A percentile compares a stretch with the other conserved stretches of the same genome.
These are phyloP conservation scores for Cygnus atratus DNA, from an alignment of 2,113 vertebrate species.

Conservation along the genomic window DNA sequence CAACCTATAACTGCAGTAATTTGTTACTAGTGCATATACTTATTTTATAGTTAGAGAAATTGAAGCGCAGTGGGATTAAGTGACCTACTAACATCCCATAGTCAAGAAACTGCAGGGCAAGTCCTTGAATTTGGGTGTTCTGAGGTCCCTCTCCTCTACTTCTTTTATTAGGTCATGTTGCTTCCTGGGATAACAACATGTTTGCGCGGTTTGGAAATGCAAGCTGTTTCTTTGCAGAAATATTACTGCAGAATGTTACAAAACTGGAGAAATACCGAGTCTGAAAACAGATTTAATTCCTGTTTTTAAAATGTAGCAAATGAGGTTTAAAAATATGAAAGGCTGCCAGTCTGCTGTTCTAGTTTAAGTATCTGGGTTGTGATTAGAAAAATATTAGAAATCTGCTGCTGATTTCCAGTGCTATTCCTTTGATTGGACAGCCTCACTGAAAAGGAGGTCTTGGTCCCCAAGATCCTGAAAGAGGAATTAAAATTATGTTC, in stretches of 20 bases:
- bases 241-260: constrained; percentile 18
- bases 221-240: constrained; percentile 51
- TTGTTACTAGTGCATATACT: not conserved
- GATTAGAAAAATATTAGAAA: constrained; percentile 35
- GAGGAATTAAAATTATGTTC: constrained; percentile 33
- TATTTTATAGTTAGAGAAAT: constrained; percentile 24
- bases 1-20: not conserved
- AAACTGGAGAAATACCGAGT: not conserved
- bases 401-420: not conserved
- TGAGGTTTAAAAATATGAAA: constrained; percentile 39
- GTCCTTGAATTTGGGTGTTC: constrained; percentile 24
- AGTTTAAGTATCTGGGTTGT: constrained; percentile 54
- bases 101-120: constrained; percentile 11
- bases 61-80: constrained; percentile 29
- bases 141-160: not conserved
- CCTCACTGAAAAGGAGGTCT: constrained; percentile 20
- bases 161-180: constrained; percentile 45
- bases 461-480: constrained; percentile 26
- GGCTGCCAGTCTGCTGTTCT: constrained; percentile 42
- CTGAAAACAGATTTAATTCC: constrained; percentile 46
- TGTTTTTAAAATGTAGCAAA: constrained; percentile 29
- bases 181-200: constrained; percentile 30
- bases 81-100: constrained; percentile 44
- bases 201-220: not conserved
- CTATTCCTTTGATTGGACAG: not conserved